Evolutionary conservation across 2,113 vertebrate genomes (phyloP).

Genomic region (Gasterosteus aculeatus): DNA sequence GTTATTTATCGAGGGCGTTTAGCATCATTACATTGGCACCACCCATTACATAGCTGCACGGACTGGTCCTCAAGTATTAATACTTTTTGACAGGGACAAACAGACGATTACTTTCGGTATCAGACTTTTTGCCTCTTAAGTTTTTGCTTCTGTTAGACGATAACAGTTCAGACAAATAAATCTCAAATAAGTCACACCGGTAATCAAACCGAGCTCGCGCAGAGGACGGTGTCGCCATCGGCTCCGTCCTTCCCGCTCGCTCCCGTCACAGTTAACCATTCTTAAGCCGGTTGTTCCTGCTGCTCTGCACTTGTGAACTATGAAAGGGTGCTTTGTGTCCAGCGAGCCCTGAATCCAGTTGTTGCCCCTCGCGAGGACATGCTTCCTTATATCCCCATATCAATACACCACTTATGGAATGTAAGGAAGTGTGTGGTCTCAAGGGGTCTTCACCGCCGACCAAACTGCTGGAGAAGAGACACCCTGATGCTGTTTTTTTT

Average conservation of each 20-base stretch:
- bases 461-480: not conserved
- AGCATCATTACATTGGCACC: slow-evolving; percentile 40
- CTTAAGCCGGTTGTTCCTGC: slow-evolving; percentile 60
- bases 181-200: not conserved
- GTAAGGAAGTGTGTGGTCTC: slow-evolving; percentile 99
- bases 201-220: not conserved
- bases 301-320: slow-evolving; percentile 40
- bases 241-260: slow-evolving; percentile 5
- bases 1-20: slow-evolving; percentile 44
- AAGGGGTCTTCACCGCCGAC: slow-evolving; percentile 67
- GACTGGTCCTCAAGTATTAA: not conserved
- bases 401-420: slow-evolving; percentile 96
- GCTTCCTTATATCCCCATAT: slow-evolving; percentile 99
- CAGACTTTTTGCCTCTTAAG: not conserved
- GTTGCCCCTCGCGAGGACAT: slow-evolving; percentile 87
- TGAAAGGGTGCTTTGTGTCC: slow-evolving; percentile 76
- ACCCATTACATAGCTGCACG: slow-evolving; percentile 17
- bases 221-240: slow-evolving; percentile 11
- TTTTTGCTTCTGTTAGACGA: not conserved
- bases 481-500: not conserved
- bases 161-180: not conserved
- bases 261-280: slow-evolving; percentile 69
- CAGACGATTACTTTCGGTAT: not conserved
- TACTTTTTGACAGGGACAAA: not conserved
- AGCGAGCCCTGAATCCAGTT: slow-evolving; percentile 69